Evolutionary conservation across 1,140 invertebrate species (phyloP).

Genomic region (Xylocopa sonorina): DNA sequence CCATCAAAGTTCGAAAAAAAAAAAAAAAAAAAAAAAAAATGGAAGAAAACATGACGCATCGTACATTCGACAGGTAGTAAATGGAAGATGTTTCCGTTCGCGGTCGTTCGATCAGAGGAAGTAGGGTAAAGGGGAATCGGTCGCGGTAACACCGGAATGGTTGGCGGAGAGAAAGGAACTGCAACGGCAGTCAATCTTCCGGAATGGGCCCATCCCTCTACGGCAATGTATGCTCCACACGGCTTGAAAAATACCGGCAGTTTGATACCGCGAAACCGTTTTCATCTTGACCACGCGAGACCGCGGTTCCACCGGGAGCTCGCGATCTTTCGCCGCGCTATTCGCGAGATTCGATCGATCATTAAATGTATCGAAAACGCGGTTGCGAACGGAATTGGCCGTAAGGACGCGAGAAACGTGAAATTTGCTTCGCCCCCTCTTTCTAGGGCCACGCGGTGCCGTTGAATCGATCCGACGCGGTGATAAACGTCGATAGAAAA

Average conservation of each 20-base stretch:
- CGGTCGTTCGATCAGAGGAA: neutral
- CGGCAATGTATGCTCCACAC: slow-evolving; percentile 66
- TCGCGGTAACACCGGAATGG: neutral
- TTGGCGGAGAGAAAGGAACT: slow-evolving; percentile 6
- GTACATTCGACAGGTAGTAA: too few species aligned
- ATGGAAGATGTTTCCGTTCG: too few species aligned
- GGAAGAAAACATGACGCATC: too few species aligned
- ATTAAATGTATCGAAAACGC: too few species aligned
- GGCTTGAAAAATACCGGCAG: slow-evolving; percentile 54
- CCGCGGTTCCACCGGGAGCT: neutral
- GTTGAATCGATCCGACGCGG: neutral
- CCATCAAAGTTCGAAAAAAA: too few species aligned
- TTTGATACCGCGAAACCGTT: slow-evolving; percentile 47
- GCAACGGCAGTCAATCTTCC: slow-evolving; percentile 66
- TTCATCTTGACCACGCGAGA: slow-evolving; percentile 9
- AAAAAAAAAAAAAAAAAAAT: neutral
- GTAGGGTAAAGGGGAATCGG: too few species aligned
- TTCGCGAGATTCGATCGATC: too few species aligned
- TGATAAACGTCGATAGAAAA: neutral
- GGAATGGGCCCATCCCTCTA: slow-evolving; percentile 67
- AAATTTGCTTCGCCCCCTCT: neutral
- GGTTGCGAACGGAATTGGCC: too few species aligned
- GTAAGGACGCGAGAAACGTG: too few species aligned
- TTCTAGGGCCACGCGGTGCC: neutral
- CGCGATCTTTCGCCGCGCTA: too few species aligned